Base-by-base conservation (phyloP, 2,888 invertebrate species). In the Thecophora atra region DNA sequence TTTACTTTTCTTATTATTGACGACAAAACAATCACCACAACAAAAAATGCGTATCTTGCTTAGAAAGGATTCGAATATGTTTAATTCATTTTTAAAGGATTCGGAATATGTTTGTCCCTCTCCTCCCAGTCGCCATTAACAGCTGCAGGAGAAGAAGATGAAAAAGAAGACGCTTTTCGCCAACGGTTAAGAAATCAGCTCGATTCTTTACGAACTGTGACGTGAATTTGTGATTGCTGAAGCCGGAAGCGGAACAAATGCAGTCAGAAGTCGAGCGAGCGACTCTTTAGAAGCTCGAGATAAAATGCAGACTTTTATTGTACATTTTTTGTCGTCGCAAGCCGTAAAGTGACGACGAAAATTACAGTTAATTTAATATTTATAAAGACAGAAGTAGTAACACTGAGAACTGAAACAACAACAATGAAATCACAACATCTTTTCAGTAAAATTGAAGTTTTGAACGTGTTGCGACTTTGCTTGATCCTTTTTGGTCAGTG, bases 311-410 rank as follows among this genome's bases (percentile, higher is more conserved):
- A 28, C 8, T 37, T 24, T 30, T 66, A 52, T 28, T 30, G 13
- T 19, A 7, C 30, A 15, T 56, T 28, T 37, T 66, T 11, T 67
- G 54, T 58, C 47, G 24, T 17, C n/a, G 3, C 17, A 6, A 1
- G 13, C 6, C 8, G 28, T 15, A 17, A 17, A 11, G 42, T 47
- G 58, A 15, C 68, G 28, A 37, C 28, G 37, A 26, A 19, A 60
- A 69, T 19, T 69, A 51, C 47, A 51, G 60, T 26, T 69, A 62
- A 69, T 62, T 69, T 69, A 69, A 30, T 69, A 69, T 62, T 69
- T 62, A 62, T 69, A 62, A 69, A 51, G 47, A 47, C 47, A 47
- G 47, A n/a, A n/a, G 0, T n/a, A 8, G 17, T 4, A 44, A 44
- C 44, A 47, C 1, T 47, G 5, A 47, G 0, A 47, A 47, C 47